Base-by-base conservation (phyloP, 2,797 vertebrate species). In the Micropoecilia bifurca region DNA sequence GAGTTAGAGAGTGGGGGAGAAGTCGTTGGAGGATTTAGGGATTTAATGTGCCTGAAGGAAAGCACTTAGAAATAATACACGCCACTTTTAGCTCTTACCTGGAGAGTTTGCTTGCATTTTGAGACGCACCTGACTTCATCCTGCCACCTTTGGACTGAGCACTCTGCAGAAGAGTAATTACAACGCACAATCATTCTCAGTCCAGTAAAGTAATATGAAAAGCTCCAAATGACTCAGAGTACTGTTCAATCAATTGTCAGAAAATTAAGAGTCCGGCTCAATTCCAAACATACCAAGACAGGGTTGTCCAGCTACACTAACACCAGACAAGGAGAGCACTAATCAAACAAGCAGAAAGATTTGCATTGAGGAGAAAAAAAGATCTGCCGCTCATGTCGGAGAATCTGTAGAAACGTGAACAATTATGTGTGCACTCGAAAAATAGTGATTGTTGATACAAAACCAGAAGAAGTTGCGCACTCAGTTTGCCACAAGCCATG, bases 101-200 rank as follows among this genome's bases (percentile, higher is more conserved):
- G 77, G 92, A 91, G 10, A 91, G 82, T 91, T 95, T 95, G 83
- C 90, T 93, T 76, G 92, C 89, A 57, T 93, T 93, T 28, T 88
- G 76, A 50, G 88, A 6, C 18, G 78, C 74, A 66, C 86, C 84
- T 73, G 87, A 85, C 85, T 95, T 96, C 8, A 90, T 72, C 83
- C 90, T 92, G 50, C 82, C 82, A 76, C 84, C 80, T 86, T 90
- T 95, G 20, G 85, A 80, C 81, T 90, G 93, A 71, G 86, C 84
- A 79, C 87, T 87, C 95, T 95, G 87, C 45, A 78, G 85, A 88
- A 80, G 41, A 88, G 71, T 30, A 7, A 73, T 50, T 9, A 33
- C 18, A 25, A 14, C 33, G 1, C 30, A 68, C 8, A 18, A 36
- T 25, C 30, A 57, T 45, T n/a, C 2, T 1, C 46, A 59, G n/a